phyloP scores from a whole-genome alignment of 2,888 invertebrate genomes.

The Pseudanteris insignis region DNA sequence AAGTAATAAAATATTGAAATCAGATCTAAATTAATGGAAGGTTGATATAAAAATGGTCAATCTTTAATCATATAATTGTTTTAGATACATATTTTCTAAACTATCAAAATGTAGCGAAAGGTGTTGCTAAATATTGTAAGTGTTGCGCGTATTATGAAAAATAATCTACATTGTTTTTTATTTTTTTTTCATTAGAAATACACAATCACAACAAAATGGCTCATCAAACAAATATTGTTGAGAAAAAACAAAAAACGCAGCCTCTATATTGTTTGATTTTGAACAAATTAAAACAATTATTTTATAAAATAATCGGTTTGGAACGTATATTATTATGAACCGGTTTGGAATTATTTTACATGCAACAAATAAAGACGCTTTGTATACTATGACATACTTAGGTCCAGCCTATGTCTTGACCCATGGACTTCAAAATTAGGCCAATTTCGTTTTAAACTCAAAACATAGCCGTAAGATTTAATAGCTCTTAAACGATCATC shows the following conservation, averaged over 20 bases:
- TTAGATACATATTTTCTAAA: slow-evolving; percentile 28
- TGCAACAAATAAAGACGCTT: slow-evolving; percentile 56
- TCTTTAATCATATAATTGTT: slow-evolving; percentile 26
- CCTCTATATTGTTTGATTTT: slow-evolving; percentile 14
- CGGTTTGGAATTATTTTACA: slow-evolving; percentile 52
- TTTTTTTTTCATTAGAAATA: slow-evolving; percentile 9
- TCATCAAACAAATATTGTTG: slow-evolving; percentile 25
- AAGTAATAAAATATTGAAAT: too few relatives aligned
- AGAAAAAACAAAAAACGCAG: slow-evolving; percentile 18
- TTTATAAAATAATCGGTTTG: too few relatives aligned
- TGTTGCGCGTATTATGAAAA: slow-evolving; percentile 25
- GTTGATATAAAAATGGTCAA: slow-evolving; percentile 25
- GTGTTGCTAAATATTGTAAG: slow-evolving; percentile 19
- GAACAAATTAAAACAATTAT: too few relatives aligned
- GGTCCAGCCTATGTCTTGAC: slow-evolving; percentile 56
- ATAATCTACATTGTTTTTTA: slow-evolving; percentile 29
- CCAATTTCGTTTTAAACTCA: slow-evolving; percentile 12
- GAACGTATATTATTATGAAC: slow-evolving; percentile 63
- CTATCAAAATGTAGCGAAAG: slow-evolving; percentile 28
- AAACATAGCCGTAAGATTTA: not conserved
- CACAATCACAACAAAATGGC: slow-evolving; percentile 30
- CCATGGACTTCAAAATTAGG: slow-evolving; percentile 16
- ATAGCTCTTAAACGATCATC: not conserved
- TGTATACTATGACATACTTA: slow-evolving; percentile 57
- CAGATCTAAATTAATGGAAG: slow-evolving; percentile 7